Conservation (phyloP, 2,113 vertebrate genomes). For the Plectropomus leopardus region DNA sequence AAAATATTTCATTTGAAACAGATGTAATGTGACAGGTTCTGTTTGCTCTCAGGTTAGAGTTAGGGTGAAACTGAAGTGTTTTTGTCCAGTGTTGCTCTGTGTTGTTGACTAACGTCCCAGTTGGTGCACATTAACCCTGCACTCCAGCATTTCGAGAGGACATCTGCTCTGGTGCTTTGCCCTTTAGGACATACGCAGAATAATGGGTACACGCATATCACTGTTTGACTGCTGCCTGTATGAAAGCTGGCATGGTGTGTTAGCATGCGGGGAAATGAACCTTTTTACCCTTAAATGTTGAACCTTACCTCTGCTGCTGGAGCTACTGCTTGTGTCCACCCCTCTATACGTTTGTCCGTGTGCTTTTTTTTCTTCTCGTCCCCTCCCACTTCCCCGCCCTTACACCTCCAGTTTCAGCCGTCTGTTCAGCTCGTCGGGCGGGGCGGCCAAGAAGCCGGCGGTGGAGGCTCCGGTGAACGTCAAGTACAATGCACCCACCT, state of each 20-base stretch:
- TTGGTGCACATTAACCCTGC: conserved; percentile 63
- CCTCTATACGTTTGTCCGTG: conserved; percentile 84
- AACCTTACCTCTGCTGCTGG: conserved; percentile 60
- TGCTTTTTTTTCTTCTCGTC: conserved; percentile 28
- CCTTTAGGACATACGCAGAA: background rate
- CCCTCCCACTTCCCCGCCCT: conserved; percentile 61
- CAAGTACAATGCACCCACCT: conserved; percentile 97
- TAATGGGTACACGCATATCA: background rate
- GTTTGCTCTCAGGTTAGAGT: conserved; percentile 3
- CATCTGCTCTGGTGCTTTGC: conserved; percentile 23
- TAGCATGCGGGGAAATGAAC: conserved; percentile 39
- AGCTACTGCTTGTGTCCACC: conserved; percentile 78
- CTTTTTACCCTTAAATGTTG: conserved; percentile 54
- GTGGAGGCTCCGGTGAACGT: conserved; percentile 92
- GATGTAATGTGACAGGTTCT: background rate
- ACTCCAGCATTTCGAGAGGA: background rate
- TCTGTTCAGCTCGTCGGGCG: conserved; percentile 96
- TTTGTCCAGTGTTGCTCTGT: conserved; percentile 49
- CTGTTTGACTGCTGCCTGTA: conserved; percentile 4
- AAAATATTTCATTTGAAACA: background rate
- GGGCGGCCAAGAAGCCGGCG: conserved; percentile 90
- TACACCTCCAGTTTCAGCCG: conserved; percentile 93
- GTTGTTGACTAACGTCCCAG: conserved; percentile 74
- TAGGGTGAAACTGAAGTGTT: background rate
- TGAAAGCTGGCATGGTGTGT: conserved; percentile 57